phyloP scores from a whole-genome alignment of 1,140 invertebrate species.

The Pogonomyrmex barbatus region DNA sequence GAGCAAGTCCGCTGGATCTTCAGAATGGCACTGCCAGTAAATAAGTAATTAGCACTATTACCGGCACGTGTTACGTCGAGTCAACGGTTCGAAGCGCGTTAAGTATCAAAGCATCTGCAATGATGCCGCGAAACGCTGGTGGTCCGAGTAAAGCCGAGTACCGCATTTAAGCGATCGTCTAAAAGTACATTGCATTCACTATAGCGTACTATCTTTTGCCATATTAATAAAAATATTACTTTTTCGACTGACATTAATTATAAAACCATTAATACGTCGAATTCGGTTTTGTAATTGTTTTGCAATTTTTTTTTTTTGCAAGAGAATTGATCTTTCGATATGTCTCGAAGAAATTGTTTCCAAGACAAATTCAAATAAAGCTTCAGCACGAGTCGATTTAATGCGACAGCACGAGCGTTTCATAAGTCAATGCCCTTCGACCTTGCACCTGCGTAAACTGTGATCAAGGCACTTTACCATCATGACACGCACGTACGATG shows the following conservation, averaged over 20 bases:
- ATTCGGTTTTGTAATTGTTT: not conserved
- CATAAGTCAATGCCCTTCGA: conserved; percentile 27
- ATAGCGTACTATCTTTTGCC: not conserved
- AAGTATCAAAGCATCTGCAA: conserved; percentile 43
- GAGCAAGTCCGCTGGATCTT: conserved; percentile 30
- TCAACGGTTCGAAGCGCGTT: conserved; percentile 38
- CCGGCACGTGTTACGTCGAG: conserved; percentile 35
- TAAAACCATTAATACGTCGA: not conserved
- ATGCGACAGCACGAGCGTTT: conserved; percentile 4
- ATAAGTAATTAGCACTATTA: conserved; percentile 70
- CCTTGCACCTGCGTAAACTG: conserved; percentile 21
- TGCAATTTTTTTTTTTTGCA: not conserved
- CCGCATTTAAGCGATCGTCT: not conserved
- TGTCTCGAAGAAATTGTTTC: not conserved
- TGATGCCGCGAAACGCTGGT: conserved; percentile 52
- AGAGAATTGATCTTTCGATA: conserved; percentile 2
- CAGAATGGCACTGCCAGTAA: conserved; percentile 45
- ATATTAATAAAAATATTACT: not conserved
- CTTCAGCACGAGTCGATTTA: conserved; percentile 1
- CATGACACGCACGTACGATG: conserved; percentile 14
- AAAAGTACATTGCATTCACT: conserved; percentile 17
- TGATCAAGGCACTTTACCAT: conserved; percentile 25
- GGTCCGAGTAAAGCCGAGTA: conserved; percentile 36
- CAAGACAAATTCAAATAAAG: conserved; percentile 15
- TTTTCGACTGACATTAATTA: not conserved